phyloP scores from a whole-genome alignment of 2,113 vertebrate genomes.

The Cygnus buccinator region DNA sequence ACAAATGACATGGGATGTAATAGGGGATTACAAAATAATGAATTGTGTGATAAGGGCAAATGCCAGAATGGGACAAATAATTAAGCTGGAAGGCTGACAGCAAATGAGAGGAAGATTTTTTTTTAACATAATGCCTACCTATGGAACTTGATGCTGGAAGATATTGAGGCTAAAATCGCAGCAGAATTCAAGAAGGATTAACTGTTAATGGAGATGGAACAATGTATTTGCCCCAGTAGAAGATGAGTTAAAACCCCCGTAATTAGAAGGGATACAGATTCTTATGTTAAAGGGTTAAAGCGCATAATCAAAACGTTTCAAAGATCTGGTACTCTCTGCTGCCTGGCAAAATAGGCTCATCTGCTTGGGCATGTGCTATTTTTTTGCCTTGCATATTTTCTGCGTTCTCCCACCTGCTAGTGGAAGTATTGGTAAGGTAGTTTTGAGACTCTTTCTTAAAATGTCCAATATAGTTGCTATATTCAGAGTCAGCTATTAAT shows the following conservation, averaged over 20 bases:
- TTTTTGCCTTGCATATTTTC: background rate
- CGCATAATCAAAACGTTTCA: background rate
- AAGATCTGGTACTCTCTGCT: background rate
- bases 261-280: constrained; percentile 4
- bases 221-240: background rate
- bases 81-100: background rate
- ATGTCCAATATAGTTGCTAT: background rate
- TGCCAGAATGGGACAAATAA: background rate
- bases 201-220: background rate
- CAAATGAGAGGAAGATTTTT: background rate
- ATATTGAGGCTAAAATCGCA: background rate
- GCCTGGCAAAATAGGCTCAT: rapidly evolving
- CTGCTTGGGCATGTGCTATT: background rate
- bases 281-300: background rate
- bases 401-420: background rate
- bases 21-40: constrained; percentile 15
- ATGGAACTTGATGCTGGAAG: background rate
- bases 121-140: background rate
- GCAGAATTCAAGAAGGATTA: constrained; percentile 22
- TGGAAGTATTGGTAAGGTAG: background rate
- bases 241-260: background rate
- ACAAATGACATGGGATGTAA: background rate
- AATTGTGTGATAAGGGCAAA: background rate
- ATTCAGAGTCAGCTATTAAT: background rate
- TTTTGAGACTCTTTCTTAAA: background rate